These are phyloP conservation scores for Haliaeetus albicilla DNA, from an alignment of 2,797 vertebrate species.

Conservation along the genomic window DNA sequence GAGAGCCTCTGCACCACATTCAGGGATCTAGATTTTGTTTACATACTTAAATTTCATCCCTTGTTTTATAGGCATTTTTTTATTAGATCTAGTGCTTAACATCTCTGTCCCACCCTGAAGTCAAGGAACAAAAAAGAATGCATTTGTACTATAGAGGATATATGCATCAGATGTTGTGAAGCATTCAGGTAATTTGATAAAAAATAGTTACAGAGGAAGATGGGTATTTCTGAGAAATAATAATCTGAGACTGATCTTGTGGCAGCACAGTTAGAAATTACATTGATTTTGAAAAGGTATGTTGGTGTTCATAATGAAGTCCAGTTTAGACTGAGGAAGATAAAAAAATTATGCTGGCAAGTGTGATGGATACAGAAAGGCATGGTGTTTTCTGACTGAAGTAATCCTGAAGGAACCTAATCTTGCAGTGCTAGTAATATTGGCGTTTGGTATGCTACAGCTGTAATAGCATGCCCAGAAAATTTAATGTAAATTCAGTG, in stretches of 20 bases:
- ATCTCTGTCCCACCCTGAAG: background rate
- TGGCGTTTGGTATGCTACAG: background rate
- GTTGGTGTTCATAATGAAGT: background rate
- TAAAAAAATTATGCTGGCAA: background rate
- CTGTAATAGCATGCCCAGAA: background rate
- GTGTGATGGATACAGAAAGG: background rate
- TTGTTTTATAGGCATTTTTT: background rate
- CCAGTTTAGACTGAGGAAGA: background rate
- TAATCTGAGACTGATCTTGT: background rate
- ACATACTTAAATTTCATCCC: background rate
- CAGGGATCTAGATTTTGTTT: background rate
- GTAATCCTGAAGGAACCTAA: background rate
- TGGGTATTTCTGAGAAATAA: background rate
- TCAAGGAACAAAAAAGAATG: background rate
- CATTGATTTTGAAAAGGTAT: background rate
- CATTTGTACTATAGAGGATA: accelerated
- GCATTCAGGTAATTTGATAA: background rate
- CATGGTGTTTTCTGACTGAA: background rate
- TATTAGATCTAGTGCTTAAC: background rate
- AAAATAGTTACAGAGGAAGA: background rate
- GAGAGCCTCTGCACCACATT: background rate
- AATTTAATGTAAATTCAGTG: background rate
- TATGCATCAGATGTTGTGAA: background rate
- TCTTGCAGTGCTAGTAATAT: background rate
- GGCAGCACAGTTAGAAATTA: background rate